Evolutionary conservation across 2,113 vertebrate species (phyloP).

Genomic region (Melanocharis versteri): DNA sequence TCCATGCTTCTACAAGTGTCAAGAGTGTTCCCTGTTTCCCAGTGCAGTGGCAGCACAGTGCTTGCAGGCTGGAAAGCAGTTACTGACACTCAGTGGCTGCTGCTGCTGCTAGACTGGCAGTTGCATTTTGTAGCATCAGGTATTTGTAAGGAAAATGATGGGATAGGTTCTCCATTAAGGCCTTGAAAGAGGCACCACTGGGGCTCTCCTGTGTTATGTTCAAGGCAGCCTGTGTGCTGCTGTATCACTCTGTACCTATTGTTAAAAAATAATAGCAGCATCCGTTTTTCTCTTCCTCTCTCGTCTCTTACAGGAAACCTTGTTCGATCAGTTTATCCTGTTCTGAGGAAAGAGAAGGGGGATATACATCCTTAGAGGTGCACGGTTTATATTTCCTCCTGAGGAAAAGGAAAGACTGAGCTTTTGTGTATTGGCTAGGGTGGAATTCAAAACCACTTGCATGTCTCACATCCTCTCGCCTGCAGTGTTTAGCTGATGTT

Average conservation of each 20-base stretch:
- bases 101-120: neutral
- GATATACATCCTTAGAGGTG: neutral
- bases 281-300: neutral
- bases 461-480: neutral
- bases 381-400: neutral
- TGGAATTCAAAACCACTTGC: neutral
- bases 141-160: neutral
- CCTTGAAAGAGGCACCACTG: neutral
- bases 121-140: neutral
- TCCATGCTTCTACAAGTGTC: rapidly evolving
- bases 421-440: neutral
- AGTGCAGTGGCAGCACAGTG: neutral
- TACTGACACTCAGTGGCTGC: neutral
- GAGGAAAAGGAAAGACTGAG: neutral
- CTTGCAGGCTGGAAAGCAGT: neutral
- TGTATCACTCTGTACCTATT: neutral
- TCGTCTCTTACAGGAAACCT: neutral
- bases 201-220: no score
- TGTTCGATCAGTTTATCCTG: neutral
- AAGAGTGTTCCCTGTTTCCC: neutral
- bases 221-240: neutral
- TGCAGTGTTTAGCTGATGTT: neutral
- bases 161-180: neutral
- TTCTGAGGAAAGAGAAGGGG: neutral
- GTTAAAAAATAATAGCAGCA: neutral